Conservation (phyloP, 2,797 vertebrate species). For the Loriculus beryllinus region DNA sequence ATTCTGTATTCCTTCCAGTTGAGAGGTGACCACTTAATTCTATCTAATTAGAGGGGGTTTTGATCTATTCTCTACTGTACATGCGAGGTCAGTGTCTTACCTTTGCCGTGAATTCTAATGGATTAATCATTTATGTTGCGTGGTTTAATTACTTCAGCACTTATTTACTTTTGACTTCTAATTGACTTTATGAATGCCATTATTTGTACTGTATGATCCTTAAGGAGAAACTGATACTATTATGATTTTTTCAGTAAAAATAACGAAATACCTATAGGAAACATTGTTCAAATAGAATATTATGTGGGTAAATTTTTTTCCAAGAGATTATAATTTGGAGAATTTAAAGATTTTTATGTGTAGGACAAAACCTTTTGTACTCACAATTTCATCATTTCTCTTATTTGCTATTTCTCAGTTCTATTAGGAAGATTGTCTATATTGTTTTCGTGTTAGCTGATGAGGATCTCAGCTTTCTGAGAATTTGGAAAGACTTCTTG, state of each 20-base stretch:
- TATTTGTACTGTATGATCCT: conserved; percentile 25
- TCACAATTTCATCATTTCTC: background rate
- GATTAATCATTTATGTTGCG: conserved; percentile 32
- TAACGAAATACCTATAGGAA: background rate
- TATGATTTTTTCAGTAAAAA: background rate
- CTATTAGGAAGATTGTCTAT: background rate
- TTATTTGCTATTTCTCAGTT: background rate
- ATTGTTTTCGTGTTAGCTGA: background rate
- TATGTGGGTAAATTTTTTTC: background rate
- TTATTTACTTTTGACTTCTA: conserved; percentile 67
- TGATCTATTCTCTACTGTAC: conserved; percentile 13
- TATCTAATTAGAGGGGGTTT: background rate
- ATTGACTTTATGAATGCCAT: conserved; percentile 39
- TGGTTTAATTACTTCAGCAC: conserved; percentile 29
- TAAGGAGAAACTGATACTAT: background rate
- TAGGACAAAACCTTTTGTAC: background rate
- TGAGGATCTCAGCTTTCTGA: background rate
- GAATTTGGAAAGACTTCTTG: background rate
- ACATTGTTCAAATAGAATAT: background rate
- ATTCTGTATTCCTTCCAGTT: background rate
- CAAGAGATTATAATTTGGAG: background rate
- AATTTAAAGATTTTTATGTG: background rate
- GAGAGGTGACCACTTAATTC: conserved; percentile 32
- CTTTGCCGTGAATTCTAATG: conserved; percentile 13
- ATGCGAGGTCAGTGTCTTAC: background rate